Percentiles rank a stretch among this genome's conserved stretches.
Evolutionary conservation across 2,797 vertebrate species (phyloP).

Genomic region (Pangasius djambal): DNA sequence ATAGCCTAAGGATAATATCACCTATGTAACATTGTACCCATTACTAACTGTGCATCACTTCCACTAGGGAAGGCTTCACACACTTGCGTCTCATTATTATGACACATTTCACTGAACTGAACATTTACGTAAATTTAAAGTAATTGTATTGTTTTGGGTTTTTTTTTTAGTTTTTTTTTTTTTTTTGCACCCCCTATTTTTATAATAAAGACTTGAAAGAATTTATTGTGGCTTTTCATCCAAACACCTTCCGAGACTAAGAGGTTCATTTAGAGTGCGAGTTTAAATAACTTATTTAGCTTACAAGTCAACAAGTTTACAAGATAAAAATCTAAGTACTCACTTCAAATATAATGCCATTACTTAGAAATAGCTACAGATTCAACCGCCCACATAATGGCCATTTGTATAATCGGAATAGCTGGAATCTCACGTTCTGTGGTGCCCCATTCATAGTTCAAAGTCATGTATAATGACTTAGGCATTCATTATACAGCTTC

Average conservation of each 20-base stretch:
- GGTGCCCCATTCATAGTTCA: neutral
- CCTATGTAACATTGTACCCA: neutral
- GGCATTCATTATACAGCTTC: constrained; percentile 26
- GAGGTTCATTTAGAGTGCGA: neutral
- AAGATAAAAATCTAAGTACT: neutral
- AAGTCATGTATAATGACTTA: neutral
- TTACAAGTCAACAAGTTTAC: neutral
- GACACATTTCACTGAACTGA: neutral
- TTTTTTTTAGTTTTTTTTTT: too few relatives aligned
- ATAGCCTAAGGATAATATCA: neutral
- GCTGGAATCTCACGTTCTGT: neutral
- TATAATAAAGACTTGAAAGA: neutral
- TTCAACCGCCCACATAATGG: neutral
- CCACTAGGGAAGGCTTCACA: neutral
- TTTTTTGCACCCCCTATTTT: neutral
- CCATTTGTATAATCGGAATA: neutral
- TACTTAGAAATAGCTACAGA: neutral
- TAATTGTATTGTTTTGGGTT: neutral
- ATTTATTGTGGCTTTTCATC: neutral
- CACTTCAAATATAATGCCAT: neutral
- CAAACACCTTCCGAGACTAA: constrained; percentile 4
- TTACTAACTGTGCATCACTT: neutral
- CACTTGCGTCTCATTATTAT: neutral
- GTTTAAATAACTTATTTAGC: neutral
- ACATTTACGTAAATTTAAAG: neutral